Percentiles rank a stretch among this genome's conserved stretches.
phyloP scores from a whole-genome alignment of 2,113 vertebrate genomes.

The Paratilapia polleni region DNA sequence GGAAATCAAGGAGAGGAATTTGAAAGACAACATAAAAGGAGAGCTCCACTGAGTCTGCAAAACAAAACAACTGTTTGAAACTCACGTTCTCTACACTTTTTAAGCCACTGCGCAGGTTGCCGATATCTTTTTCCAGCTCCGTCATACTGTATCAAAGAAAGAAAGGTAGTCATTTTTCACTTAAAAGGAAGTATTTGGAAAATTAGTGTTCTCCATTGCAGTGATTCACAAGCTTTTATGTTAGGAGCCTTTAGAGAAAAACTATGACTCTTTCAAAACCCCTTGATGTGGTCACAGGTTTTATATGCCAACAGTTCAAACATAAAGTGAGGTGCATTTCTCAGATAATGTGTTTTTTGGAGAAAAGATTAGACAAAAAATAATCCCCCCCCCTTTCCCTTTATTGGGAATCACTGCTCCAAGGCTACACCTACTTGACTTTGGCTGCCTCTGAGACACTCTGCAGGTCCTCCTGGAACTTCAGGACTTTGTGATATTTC shows the following conservation, averaged over 20 bases:
- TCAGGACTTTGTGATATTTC: slow-evolving; percentile 96
- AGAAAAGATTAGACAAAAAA: not conserved
- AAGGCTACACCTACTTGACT: slow-evolving; percentile 88
- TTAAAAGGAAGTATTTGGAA: not conserved
- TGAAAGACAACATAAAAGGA: not conserved
- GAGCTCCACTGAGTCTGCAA: not conserved
- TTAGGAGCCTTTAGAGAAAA: not conserved
- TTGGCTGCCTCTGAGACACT: slow-evolving; percentile 92
- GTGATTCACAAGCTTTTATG: not conserved
- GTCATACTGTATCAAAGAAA: slow-evolving; percentile 88
- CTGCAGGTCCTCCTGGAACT: slow-evolving; percentile 89
- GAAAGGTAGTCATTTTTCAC: not conserved
- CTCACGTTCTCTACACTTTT: slow-evolving; percentile 95
- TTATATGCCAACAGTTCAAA: not conserved
- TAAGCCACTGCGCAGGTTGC: slow-evolving; percentile 90
- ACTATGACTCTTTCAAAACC: not conserved
- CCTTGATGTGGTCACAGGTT: not conserved
- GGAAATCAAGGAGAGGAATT: not conserved
- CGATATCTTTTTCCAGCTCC: slow-evolving; percentile 96
- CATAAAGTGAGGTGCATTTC: not conserved
- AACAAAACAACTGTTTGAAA: slow-evolving; percentile 34
- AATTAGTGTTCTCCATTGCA: not conserved
- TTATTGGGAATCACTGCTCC: not conserved
- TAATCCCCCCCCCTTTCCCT: too few relatives aligned
- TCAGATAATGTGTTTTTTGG: not conserved